These are phyloP conservation scores for Myiagra hebetior DNA, from an alignment of 2,113 vertebrate genomes.

Conservation along the genomic window DNA sequence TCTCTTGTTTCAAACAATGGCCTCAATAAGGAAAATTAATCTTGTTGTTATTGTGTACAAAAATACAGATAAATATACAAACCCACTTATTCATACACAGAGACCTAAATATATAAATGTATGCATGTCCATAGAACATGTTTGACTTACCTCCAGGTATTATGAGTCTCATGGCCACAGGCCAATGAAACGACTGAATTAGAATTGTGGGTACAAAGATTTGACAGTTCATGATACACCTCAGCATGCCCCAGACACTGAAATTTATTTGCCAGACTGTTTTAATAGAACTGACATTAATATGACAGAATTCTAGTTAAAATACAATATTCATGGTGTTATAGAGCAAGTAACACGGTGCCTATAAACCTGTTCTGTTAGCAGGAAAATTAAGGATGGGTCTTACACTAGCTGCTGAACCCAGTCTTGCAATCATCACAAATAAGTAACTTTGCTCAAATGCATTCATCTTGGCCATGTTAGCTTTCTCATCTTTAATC, in stretches of 20 bases:
- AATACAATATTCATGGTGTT: not conserved
- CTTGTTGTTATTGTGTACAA: not conserved
- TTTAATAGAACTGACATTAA: not conserved
- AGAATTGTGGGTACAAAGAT: not conserved
- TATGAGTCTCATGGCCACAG: not conserved
- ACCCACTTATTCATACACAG: not conserved
- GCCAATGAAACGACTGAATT: not conserved
- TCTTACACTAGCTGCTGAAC: not conserved
- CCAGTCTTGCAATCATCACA: not conserved
- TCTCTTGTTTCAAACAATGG: not conserved
- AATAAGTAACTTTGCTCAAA: slow-evolving; percentile 14
- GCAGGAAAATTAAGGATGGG: not conserved
- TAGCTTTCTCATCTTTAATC: slow-evolving; percentile 42
- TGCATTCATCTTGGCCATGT: slow-evolving; percentile 1
- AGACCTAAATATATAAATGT: not conserved
- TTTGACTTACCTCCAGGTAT: not conserved
- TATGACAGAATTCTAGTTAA: not conserved
- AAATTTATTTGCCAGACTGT: not conserved
- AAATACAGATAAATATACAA: not conserved
- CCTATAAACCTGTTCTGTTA: not conserved
- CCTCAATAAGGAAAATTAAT: not conserved
- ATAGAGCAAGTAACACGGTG: not conserved
- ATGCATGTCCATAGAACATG: not conserved
- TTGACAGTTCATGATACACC: not conserved
- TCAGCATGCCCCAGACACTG: not conserved